Conservation (phyloP, 2,888 invertebrate genomes). For the Willowsia nigromaculata region DNA sequence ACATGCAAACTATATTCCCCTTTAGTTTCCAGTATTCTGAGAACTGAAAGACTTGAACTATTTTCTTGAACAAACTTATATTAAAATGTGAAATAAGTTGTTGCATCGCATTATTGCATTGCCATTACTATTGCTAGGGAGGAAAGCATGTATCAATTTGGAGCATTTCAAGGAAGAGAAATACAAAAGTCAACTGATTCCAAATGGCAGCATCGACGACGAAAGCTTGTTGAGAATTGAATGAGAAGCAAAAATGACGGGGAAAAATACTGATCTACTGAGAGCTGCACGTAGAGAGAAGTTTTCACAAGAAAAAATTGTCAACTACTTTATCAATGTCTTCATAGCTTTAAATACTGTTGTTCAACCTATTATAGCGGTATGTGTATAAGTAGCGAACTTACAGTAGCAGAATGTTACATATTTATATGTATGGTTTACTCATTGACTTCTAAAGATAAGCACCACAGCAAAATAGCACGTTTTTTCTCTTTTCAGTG, state of each 20-base stretch:
- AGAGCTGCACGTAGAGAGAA: background rate
- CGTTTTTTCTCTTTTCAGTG: no score
- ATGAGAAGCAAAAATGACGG: background rate
- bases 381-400: no score
- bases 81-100: background rate
- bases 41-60: no score
- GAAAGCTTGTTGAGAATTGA: background rate
- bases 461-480: no score
- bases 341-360: background rate
- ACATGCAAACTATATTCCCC: no score
- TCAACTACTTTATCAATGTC: constrained; percentile 47
- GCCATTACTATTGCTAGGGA: background rate
- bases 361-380: no score
- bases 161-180: background rate
- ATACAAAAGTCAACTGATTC: background rate
- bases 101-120: background rate
- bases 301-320: constrained; percentile 8
- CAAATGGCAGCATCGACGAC: background rate
- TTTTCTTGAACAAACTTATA: no score
- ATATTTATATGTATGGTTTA: no score
- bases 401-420: background rate
- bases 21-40: no score
- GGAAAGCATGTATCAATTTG: constrained; percentile 21
- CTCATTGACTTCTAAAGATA: no score
- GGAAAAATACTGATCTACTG: background rate